These are phyloP conservation scores for Halyomorpha halys DNA, from an alignment of 1,140 invertebrate genomes.

Conservation along the genomic window DNA sequence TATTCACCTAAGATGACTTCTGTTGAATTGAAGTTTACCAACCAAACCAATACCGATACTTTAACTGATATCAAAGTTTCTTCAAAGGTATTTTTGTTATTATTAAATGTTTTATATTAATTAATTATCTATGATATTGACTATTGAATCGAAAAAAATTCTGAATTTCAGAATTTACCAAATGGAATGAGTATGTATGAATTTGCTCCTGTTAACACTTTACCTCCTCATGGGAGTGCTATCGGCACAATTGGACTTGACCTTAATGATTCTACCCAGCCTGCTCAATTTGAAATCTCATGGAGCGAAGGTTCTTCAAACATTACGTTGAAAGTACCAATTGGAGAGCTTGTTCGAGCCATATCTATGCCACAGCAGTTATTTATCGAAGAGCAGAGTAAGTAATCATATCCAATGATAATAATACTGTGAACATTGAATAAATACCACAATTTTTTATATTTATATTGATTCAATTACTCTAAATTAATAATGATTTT, in stretches of 20 bases:
- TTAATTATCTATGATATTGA: background rate
- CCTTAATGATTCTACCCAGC: slow-evolving; percentile 88
- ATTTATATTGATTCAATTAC: background rate
- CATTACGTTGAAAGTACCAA: slow-evolving; percentile 65
- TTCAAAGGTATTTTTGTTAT: slow-evolving; percentile 49
- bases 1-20: slow-evolving; percentile 75
- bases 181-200: slow-evolving; percentile 68
- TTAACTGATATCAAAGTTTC: slow-evolving; percentile 63
- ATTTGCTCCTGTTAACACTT: slow-evolving; percentile 56
- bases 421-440: too few relatives aligned
- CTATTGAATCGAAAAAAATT: background rate
- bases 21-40: slow-evolving; percentile 72
- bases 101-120: background rate
- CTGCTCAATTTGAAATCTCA: slow-evolving; percentile 66
- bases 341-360: slow-evolving; percentile 81
- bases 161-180: slow-evolving; percentile 6
- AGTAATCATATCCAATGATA: slow-evolving; percentile 21
- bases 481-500: slow-evolving; percentile 11
- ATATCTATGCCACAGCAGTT: slow-evolving; percentile 64
- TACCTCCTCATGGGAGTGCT: slow-evolving; percentile 43
- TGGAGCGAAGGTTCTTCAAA: slow-evolving; percentile 48
- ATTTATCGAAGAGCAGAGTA: slow-evolving; percentile 64
- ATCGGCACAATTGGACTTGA: slow-evolving; percentile 71
- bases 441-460: too few relatives aligned
- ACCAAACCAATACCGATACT: slow-evolving; percentile 50